Evolutionary conservation across 2,888 invertebrate species (phyloP), one percentile per base, ranked within the genome.

Genomic region (Nemotelus pantherinus): DNA sequence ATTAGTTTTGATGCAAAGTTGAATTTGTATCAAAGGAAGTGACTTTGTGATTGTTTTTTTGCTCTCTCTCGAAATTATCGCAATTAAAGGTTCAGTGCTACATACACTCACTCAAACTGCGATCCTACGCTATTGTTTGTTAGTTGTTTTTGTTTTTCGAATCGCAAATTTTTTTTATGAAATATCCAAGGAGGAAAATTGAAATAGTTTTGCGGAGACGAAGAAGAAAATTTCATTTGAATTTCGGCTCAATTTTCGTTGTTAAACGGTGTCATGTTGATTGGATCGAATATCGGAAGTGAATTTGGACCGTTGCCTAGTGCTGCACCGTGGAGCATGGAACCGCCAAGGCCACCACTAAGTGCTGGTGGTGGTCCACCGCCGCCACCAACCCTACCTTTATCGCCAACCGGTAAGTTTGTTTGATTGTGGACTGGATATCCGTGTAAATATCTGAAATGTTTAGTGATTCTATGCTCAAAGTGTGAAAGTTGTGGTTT

Each of bases 381-480:
- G 83, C 88, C 83, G 81, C 83, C 86, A 83, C 86, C 71, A 71
- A 87, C 84, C 82, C 89, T 89, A 82, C 91, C 89, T 83, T 89
- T 90, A 86, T 93, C 91, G 83, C 92, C 90, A 72, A 87, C 88
- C 85, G 88, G 89, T 89, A 84, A 85, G 85, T 81, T 75, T 48
- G 58, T 82, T 83, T 60, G 2, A 63, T 4, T 10, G 39, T 3
- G 58, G 58, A 25, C n/a, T 53, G 53, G 25, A 25, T 25, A 25
- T 25, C 25, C 25, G 25, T 25, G 25, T 25, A 25, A 25, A 25
- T 25, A 25, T 25, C 25, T 25, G 25, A 25, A 25, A 25, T 25
- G 25, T 25, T 1, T 25, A 25, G 25, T 25, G 25, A 25, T 25
- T 25, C 25, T 25, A 25, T 25, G 25, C 0, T 1, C 0, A 25